These are phyloP conservation scores for Lagria hirta DNA, from an alignment of 2,888 invertebrate genomes.

Conservation along the genomic window DNA sequence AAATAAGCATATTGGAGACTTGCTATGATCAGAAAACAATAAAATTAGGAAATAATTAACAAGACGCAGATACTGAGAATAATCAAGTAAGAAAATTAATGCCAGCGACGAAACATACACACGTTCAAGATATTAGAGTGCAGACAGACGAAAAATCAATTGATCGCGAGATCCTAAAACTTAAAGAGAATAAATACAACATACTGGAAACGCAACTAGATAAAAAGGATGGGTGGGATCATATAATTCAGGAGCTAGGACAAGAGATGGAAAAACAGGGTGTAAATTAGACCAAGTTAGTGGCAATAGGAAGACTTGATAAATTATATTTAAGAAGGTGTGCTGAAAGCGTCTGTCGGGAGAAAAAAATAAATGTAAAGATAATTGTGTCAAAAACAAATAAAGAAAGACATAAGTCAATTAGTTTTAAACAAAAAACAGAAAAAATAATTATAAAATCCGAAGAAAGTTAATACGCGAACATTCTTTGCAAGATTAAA, in stretches of 20 bases:
- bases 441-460: background rate
- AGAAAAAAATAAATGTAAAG: background rate
- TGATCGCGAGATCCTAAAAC: too few relatives aligned
- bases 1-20: background rate
- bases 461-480: background rate
- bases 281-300: too few relatives aligned
- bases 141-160: background rate
- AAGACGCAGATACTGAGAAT: background rate
- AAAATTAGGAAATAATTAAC: background rate
- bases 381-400: background rate
- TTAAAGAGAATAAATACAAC: too few relatives aligned
- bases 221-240: too few relatives aligned
- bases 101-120: too few relatives aligned
- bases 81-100: too few relatives aligned
- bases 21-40: background rate
- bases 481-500: background rate
- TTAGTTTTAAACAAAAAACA: background rate
- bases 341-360: background rate
- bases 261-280: too few relatives aligned
- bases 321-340: too few relatives aligned
- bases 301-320: too few relatives aligned
- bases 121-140: background rate
- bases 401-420: background rate
- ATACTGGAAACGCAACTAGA: too few relatives aligned
- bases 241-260: too few relatives aligned